These are phyloP conservation scores for Heteronetta atricapilla DNA, from an alignment of 2,113 vertebrate genomes.

Conservation along the genomic window DNA sequence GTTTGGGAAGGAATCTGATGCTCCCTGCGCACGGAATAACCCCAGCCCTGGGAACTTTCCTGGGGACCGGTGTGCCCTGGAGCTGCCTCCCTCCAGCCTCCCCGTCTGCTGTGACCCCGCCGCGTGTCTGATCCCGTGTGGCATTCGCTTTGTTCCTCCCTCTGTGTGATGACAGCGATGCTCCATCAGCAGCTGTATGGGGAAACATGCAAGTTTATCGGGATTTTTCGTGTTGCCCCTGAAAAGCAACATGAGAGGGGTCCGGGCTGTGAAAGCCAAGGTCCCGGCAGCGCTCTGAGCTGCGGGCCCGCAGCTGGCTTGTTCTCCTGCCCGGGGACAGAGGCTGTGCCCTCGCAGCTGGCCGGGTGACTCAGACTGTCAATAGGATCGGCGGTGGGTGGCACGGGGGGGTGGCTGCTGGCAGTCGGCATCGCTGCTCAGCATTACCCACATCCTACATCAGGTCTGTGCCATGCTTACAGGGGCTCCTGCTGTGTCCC, in stretches of 20 bases:
- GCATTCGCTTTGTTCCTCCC: not conserved
- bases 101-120: not conserved
- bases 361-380: not conserved
- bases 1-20: not conserved
- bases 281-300: not conserved
- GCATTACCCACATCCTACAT: not conserved
- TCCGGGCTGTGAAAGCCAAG: not conserved
- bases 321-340: not conserved
- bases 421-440: not conserved
- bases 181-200: not conserved
- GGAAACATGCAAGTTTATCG: rapidly evolving
- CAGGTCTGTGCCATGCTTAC: not conserved
- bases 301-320: not conserved
- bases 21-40: not conserved
- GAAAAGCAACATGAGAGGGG: rapidly evolving
- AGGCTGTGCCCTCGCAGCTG: not conserved
- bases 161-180: not conserved
- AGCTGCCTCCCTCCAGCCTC: not conserved
- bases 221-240: not conserved
- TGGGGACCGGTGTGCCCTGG: not conserved
- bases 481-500: no score
- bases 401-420: not conserved
- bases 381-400: rapidly evolving
- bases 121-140: not conserved
- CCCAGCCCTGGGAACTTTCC: not conserved